Evolutionary conservation across 2,797 vertebrate genomes (phyloP), one percentile per base, ranked within the genome.

Genomic region (Lindbergichthys nudifrons): DNA sequence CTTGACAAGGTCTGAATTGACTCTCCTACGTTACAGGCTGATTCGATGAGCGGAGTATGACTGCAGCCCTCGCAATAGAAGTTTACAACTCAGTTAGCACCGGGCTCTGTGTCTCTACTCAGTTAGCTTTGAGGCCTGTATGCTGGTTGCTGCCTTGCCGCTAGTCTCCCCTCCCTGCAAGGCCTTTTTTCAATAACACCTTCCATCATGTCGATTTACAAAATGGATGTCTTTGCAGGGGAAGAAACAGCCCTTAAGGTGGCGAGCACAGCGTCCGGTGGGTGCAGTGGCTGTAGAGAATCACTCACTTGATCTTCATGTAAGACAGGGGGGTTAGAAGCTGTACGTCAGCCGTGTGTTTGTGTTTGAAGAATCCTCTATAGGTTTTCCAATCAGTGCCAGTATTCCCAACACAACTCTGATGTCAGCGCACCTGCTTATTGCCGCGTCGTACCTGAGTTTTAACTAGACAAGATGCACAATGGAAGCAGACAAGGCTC

Each of bases 401-500:
- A 1, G 85, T 82, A 87, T 91, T 89, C 90, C 89, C 85, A 84
- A 85, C 90, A 72, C 84, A 70, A 43, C 85, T 81, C 61, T 39
- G 73, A 74, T 89, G 92, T 90, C 89, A 85, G 88, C 69, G 36
- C 87, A 82, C 84, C 90, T 89, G 87, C 88, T 90, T 86, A 90
- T 86, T 82, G 82, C 87, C 19, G 10, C 4, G 62, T 83, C 84
- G 9, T 87, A 90, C 90, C 90, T 87, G 88, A 65, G 70, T 85
- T 84, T 89, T 87, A 92, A 91, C 85, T 48, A 92, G 89, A 90
- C 92, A 88, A 87, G 86, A 89, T 78, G 88, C 90, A 73, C 86
- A 87, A 91, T 90, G 89, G 80, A 81, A 87, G 86, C 80, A 87
- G 92, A 92, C 90, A 92, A 89, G 88, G 80, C 88, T 91, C 87